These are phyloP conservation scores for Chloroceryle aenea DNA, from an alignment of 2,113 vertebrate species.

Conservation along the genomic window DNA sequence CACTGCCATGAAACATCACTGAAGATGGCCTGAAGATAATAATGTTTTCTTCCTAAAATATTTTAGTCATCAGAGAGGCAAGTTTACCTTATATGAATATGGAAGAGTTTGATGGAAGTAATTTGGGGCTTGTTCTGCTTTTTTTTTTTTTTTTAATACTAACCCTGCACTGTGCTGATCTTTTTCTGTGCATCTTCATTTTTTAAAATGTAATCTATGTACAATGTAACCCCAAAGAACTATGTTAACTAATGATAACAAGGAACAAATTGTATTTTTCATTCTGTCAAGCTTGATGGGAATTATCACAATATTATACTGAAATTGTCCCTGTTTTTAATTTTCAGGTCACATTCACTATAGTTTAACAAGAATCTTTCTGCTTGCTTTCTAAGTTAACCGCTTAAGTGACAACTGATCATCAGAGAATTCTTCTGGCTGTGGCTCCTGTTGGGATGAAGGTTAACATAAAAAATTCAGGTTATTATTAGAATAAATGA, in stretches of 20 bases:
- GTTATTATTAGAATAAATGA: neutral
- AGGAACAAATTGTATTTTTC: neutral
- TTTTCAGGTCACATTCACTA: neutral
- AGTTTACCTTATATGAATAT: neutral
- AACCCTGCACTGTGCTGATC: neutral
- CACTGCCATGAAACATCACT: neutral
- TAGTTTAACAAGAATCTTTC: neutral
- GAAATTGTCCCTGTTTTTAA: neutral
- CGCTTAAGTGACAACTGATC: neutral
- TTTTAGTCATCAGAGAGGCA: neutral
- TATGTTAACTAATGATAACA: neutral
- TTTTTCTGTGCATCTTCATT: neutral
- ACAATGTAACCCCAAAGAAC: neutral
- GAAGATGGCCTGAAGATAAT: neutral
- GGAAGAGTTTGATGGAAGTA: neutral
- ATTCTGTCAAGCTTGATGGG: neutral
- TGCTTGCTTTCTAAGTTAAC: neutral
- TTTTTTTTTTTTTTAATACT: neutral
- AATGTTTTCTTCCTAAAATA: slow-evolving; percentile 3
- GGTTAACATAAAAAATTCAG: neutral
- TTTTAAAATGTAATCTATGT: neutral
- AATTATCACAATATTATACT: neutral
- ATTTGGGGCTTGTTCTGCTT: neutral
- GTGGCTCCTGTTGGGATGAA: neutral
- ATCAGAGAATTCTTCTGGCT: neutral